These are phyloP conservation scores for Chaetops frenatus DNA, from an alignment of 2,113 vertebrate species.

Conservation along the genomic window DNA sequence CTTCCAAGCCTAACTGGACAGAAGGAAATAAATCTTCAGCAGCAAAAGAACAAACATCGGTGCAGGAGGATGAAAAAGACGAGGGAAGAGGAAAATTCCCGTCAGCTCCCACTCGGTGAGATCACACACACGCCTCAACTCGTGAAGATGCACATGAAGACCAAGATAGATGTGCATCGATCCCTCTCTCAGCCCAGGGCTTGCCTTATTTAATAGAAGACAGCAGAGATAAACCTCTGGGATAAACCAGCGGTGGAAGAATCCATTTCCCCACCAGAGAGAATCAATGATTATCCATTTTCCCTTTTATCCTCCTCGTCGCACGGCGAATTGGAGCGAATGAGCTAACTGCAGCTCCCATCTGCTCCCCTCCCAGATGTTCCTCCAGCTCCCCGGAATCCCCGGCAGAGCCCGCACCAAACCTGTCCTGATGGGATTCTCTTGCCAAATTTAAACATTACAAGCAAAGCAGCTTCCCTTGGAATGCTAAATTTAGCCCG, in stretches of 20 bases:
- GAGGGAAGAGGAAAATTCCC: not conserved
- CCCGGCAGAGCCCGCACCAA: not conserved
- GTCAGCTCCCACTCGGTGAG: not conserved
- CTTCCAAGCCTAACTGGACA: not conserved
- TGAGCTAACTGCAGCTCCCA: not conserved
- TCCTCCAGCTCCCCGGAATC: not conserved
- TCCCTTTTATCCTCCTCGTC: not conserved
- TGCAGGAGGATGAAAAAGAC: not conserved
- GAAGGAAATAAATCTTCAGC: not conserved
- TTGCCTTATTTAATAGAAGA: not conserved
- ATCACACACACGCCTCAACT: not conserved
- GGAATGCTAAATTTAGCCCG: not conserved
- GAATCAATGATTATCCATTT: constrained; percentile 13
- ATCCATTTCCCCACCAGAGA: not conserved
- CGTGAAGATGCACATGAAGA: not conserved
- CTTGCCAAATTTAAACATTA: not conserved
- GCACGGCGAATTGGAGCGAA: not conserved
- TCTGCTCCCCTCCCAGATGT: not conserved
- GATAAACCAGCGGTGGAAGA: not conserved
- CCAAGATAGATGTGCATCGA: not conserved
- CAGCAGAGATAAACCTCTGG: not conserved
- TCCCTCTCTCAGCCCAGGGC: not conserved
- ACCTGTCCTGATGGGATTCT: not conserved
- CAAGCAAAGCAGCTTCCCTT: not conserved
- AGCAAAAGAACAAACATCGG: not conserved